Percentiles rank a stretch among this genome's conserved stretches.
phyloP scores from a whole-genome alignment of 2,888 invertebrate species.

The Heterodera filipjevi region DNA sequence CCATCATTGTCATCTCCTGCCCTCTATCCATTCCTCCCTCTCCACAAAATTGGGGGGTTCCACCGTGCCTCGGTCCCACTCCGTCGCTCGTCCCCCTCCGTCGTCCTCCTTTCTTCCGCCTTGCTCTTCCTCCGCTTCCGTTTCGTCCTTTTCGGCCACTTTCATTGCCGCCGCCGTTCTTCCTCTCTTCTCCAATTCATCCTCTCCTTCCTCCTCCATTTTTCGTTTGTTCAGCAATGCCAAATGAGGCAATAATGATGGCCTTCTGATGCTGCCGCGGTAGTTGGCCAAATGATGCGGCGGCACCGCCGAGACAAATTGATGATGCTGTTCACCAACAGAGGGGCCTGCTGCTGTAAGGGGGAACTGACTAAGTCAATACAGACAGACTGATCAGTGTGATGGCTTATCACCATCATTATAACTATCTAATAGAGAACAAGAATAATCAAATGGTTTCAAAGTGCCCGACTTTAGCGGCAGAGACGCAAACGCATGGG shows the following conservation, averaged over 20 bases:
- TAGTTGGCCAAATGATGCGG: not conserved
- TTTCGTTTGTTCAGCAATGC: not conserved
- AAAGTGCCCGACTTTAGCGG: too few relatives aligned
- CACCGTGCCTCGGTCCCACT: not conserved
- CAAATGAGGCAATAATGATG: slow-evolving; percentile 4
- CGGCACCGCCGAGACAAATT: too few relatives aligned
- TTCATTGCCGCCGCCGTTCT: not conserved
- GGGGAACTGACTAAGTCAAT: too few relatives aligned
- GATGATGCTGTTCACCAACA: not conserved
- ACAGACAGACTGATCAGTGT: too few relatives aligned
- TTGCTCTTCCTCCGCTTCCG: not conserved
- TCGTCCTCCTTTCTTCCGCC: not conserved
- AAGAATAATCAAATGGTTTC: too few relatives aligned
- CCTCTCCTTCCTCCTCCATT: not conserved
- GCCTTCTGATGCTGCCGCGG: not conserved
- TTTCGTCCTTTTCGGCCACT: not conserved
- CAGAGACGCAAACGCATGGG: too few relatives aligned
- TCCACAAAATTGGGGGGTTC: slow-evolving; percentile 3
- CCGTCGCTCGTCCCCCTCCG: too few relatives aligned
- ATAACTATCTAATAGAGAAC: too few relatives aligned
- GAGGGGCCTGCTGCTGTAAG: too few relatives aligned
- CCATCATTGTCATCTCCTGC: not conserved
- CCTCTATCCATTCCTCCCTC: slow-evolving; percentile 2
- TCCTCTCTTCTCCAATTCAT: not conserved
- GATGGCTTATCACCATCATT: too few relatives aligned